Percentiles rank a stretch among this genome's conserved stretches.
These are phyloP conservation scores for Xanthorhoe spadicearia DNA, from an alignment of 2,888 invertebrate genomes.

Conservation along the genomic window DNA sequence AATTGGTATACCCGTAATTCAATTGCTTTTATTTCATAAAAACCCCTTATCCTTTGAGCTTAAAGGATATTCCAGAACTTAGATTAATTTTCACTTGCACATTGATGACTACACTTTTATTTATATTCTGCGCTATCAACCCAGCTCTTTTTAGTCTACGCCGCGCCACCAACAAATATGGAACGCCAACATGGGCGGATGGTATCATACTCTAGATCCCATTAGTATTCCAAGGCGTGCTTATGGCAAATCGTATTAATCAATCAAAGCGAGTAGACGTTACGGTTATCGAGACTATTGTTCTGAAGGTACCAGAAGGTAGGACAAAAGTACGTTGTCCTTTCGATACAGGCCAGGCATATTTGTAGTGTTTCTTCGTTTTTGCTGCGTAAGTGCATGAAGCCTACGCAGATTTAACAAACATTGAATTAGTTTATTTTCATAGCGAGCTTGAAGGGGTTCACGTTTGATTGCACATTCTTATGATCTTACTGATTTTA, in stretches of 20 bases:
- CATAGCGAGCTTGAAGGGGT: not conserved
- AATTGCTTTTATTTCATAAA: too few species aligned
- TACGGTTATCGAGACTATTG: slow-evolving; percentile 41
- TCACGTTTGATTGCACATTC: not conserved
- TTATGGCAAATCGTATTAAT: slow-evolving; percentile 34
- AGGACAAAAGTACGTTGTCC: slow-evolving; percentile 9
- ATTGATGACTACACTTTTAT: not conserved
- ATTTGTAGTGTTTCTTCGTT: not conserved
- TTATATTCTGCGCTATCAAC: slow-evolving; percentile 5
- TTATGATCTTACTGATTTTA: not conserved
- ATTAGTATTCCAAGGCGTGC: slow-evolving; percentile 39
- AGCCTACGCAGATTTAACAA: not conserved
- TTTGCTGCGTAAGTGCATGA: not conserved
- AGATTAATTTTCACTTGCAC: not conserved
- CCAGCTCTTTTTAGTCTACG: not conserved
- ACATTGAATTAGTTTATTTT: not conserved
- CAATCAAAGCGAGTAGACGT: slow-evolving; percentile 36
- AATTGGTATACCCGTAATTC: too few species aligned
- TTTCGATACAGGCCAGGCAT: not conserved
- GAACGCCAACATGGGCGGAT: slow-evolving; percentile 21
- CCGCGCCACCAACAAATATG: slow-evolving; percentile 28
- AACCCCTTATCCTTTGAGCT: not conserved
- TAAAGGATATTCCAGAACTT: not conserved
- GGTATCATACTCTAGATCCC: slow-evolving; percentile 21
- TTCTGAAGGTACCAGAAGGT: slow-evolving; percentile 17